Evolutionary conservation across 2,888 invertebrate genomes (phyloP).

Genomic region (Philonicus albiceps): DNA sequence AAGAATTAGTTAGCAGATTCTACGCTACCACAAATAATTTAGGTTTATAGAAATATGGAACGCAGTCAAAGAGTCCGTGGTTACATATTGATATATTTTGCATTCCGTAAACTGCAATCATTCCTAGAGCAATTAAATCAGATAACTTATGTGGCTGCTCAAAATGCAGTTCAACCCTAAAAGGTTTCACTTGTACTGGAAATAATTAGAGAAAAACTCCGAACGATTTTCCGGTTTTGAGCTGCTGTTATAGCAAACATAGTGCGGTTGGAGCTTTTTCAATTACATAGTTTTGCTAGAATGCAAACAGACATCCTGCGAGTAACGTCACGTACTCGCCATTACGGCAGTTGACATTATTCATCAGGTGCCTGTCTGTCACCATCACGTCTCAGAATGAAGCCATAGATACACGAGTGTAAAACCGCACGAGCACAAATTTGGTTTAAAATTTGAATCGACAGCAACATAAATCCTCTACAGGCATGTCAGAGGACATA

Average conservation of each 20-base stretch:
- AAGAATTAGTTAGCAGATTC: background rate
- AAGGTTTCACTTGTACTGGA: background rate
- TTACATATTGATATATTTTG: background rate
- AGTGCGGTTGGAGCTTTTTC: background rate
- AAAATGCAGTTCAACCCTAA: background rate
- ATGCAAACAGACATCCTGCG: background rate
- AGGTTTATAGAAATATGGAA: background rate
- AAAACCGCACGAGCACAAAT: constrained; percentile 34
- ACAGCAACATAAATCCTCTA: constrained; percentile 29
- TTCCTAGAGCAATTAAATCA: background rate
- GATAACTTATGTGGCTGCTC: background rate
- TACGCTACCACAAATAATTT: background rate
- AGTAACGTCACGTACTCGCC: constrained; percentile 12
- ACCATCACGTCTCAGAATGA: constrained; percentile 32
- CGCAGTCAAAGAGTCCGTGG: background rate
- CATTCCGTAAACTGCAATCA: background rate
- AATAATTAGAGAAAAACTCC: background rate
- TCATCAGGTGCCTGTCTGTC: constrained; percentile 33
- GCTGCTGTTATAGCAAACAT: background rate
- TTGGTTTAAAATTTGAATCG: constrained; percentile 36
- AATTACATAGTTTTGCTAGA: constrained; percentile 26
- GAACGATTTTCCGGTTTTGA: background rate
- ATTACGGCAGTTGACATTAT: constrained; percentile 34
- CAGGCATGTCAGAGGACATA: constrained; percentile 3
- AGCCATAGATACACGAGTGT: constrained; percentile 13